A percentile compares a stretch with the other conserved stretches of the same genome.
Evolutionary conservation across 92 coral and sea anemone genomes (phyloP).

Genomic region (Porites lobata): DNA sequence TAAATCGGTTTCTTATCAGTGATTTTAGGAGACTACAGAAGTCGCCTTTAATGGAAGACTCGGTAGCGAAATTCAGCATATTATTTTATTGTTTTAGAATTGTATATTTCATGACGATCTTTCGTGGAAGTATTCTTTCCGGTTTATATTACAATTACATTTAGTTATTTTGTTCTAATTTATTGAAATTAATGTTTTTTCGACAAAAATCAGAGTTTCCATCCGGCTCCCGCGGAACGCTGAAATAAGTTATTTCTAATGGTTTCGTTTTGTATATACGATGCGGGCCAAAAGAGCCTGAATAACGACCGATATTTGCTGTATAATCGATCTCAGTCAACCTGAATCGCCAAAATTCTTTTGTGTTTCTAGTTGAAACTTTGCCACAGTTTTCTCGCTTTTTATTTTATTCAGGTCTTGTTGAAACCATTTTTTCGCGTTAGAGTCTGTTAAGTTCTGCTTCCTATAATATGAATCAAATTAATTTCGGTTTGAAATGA

Average conservation of each 20-base stretch:
- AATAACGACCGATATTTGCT: background rate
- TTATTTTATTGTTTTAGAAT: background rate
- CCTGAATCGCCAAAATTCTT: background rate
- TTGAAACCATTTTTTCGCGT: too few relatives aligned
- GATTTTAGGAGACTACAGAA: background rate
- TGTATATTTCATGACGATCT: background rate
- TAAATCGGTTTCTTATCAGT: background rate
- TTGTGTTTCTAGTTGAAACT: constrained; percentile 29
- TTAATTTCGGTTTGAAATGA: background rate
- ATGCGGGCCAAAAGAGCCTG: background rate
- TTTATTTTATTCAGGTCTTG: background rate
- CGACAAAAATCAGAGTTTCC: constrained; percentile 9
- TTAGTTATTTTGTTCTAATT: constrained; percentile 24
- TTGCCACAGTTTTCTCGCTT: background rate
- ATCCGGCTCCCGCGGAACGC: constrained; percentile 23
- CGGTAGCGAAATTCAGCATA: background rate
- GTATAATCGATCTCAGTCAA: background rate
- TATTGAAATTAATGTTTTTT: background rate
- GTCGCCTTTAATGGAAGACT: background rate
- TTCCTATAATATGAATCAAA: too few relatives aligned
- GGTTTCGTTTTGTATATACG: background rate
- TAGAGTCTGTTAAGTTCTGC: too few relatives aligned
- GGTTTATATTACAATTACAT: constrained; percentile 2
- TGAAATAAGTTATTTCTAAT: constrained; percentile 20
- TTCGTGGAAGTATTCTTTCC: constrained; percentile 22